Percentiles rank a stretch among this genome's conserved stretches.
These are phyloP conservation scores for Anas platyrhynchos DNA, from an alignment of 2,113 vertebrate genomes.

Conservation along the genomic window DNA sequence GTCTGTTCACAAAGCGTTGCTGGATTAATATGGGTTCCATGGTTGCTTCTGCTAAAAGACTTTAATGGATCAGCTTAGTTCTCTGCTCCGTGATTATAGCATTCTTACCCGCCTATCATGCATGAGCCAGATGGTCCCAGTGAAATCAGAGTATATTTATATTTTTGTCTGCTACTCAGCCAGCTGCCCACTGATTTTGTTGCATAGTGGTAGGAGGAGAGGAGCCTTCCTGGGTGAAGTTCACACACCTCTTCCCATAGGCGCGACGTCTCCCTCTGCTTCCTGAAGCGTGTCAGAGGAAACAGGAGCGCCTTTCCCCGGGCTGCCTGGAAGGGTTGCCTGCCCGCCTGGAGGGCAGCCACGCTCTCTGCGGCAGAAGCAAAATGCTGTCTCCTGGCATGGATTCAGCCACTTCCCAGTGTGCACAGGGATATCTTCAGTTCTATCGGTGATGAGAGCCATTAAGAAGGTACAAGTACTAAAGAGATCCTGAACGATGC, in stretches of 20 bases:
- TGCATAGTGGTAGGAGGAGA: conserved; percentile 36
- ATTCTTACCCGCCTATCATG: conserved; percentile 60
- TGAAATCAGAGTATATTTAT: conserved; percentile 59
- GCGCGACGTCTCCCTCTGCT: fast-evolving
- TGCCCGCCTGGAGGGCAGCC: fast-evolving
- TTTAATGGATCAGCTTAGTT: conserved; percentile 68
- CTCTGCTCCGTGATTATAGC: conserved; percentile 56
- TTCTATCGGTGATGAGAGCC: not conserved
- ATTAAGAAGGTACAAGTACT: conserved; percentile 42
- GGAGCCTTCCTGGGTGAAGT: not conserved
- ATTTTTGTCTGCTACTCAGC: conserved; percentile 52
- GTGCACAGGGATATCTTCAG: not conserved
- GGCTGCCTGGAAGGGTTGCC: not conserved
- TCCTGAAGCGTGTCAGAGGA: fast-evolving
- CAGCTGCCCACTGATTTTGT: conserved; percentile 59
- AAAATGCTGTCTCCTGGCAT: not conserved
- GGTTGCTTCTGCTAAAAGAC: conserved; percentile 61
- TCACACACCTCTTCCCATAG: not conserved
- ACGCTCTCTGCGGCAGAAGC: fast-evolving
- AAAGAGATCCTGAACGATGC: conserved; percentile 50
- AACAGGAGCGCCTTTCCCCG: fast-evolving
- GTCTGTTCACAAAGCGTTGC: conserved; percentile 20
- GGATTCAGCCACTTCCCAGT: not conserved
- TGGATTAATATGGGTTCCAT: conserved; percentile 48
- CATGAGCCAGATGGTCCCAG: conserved; percentile 53